Evolutionary conservation across 2,797 vertebrate genomes (phyloP), one percentile per base, ranked within the genome.

Genomic region (Champsocephalus gunnari): DNA sequence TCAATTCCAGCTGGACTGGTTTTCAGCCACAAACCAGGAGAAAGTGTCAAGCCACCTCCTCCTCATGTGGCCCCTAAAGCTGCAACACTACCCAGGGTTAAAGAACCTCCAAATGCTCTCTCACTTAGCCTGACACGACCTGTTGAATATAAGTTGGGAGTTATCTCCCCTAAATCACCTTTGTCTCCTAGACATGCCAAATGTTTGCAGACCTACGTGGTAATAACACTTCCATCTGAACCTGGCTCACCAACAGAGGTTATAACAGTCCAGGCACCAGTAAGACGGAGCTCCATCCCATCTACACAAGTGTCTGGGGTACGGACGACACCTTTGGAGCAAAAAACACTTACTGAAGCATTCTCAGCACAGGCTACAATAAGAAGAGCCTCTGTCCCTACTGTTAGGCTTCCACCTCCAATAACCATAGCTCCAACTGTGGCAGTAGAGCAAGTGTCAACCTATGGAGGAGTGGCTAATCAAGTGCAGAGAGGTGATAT

Each of bases 151-250:
- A 98, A 95, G 82, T 84, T 96, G 58, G 89, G 90, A 78, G 55
- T 87, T 79, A 89, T 95, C 1, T 99, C 98, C 66, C 98, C 98
- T 50, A 98, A 97, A 72, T 99, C 98, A 51, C 98, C 98, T 24
- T 79, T 98, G 68, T 99, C 98, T 82, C 98, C 98, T 47, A 97
- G 97, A 84, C 81, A 96, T 90, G 91, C 94, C 13, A 98, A 96
- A 93, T 95, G 95, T 77, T 95, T 97, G 80, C 97, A 99, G 90
- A 99, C 98, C 0, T 99, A 98, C 59, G 98, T 98, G 56, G 98
- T 99, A 43, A 99, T 99, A 91, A 99, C 98, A 2, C 93, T 99
- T 88, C 98, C 98, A 64, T 99, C 98, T 85, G 97, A 99, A 85
- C 97, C 97, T 80, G 96, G 97, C 56, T 99, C 98, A 86, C 97